These are phyloP conservation scores for Prolemur simus DNA, from an alignment of 2,113 vertebrate species.

Conservation along the genomic window DNA sequence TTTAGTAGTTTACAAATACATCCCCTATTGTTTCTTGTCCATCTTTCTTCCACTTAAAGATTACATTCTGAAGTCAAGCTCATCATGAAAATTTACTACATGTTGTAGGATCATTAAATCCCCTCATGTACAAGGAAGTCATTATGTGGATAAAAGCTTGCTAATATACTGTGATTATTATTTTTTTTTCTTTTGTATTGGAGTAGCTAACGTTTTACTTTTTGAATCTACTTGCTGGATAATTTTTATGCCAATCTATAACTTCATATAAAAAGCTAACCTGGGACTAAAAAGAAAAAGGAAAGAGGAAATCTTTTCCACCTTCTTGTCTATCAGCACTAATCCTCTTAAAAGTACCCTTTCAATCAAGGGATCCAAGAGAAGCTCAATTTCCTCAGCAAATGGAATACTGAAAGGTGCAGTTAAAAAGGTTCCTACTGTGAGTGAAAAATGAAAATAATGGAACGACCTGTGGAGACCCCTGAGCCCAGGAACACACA, in stretches of 20 bases:
- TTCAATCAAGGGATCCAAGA: slow-evolving; percentile 63
- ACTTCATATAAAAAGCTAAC: slow-evolving; percentile 49
- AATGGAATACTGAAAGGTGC: slow-evolving; percentile 52
- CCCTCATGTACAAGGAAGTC: not conserved
- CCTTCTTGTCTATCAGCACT: slow-evolving; percentile 54
- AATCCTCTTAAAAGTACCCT: slow-evolving; percentile 59
- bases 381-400: slow-evolving; percentile 65
- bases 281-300: not conserved
- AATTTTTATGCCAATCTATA: slow-evolving; percentile 48
- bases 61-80: slow-evolving; percentile 21
- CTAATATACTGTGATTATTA: not conserved
- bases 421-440: slow-evolving; percentile 56
- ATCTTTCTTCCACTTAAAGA: not conserved
- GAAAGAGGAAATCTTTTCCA: slow-evolving; percentile 46
- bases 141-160: not conserved
- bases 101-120: not conserved
- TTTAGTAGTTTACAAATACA: not conserved
- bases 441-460: slow-evolving; percentile 56
- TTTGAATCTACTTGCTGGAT: not conserved
- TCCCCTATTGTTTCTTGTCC: not conserved
- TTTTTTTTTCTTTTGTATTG: not conserved
- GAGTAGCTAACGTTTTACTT: slow-evolving; percentile 5
- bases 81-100: not conserved
- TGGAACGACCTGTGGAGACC: slow-evolving; percentile 12
- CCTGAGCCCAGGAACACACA: not conserved